These are phyloP conservation scores for Habroteleia sp. DNA, from an alignment of 2,888 invertebrate genomes.

Conservation along the genomic window DNA sequence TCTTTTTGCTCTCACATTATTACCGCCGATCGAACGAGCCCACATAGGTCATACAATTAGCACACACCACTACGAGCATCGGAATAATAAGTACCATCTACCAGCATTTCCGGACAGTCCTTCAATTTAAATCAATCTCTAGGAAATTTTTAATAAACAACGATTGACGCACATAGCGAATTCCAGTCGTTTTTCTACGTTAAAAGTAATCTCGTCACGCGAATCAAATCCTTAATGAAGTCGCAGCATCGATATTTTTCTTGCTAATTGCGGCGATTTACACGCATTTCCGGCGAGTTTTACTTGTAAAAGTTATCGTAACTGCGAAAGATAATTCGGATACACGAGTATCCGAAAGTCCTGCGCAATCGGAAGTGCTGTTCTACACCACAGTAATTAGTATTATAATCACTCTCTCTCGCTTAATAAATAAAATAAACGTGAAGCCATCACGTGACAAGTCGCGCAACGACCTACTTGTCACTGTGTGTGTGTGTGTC, in stretches of 20 bases:
- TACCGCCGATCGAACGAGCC: background rate
- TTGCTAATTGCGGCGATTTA: slow-evolving; percentile 14
- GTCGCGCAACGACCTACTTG: slow-evolving; percentile 63
- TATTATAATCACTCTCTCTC: no score
- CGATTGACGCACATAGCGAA: slow-evolving; percentile 8
- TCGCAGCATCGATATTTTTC: slow-evolving; percentile 6
- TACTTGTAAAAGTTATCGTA: slow-evolving; percentile 3
- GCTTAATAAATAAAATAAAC: slow-evolving; percentile 71
- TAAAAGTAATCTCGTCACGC: slow-evolving; percentile 10
- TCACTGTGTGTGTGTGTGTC: slow-evolving; percentile 11
- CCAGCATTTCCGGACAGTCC: slow-evolving; percentile 51
- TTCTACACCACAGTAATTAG: slow-evolving; percentile 57
- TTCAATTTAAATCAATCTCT: slow-evolving; percentile 44
- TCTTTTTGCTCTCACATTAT: background rate
- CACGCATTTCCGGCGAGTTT: slow-evolving; percentile 2
- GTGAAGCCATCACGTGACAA: slow-evolving; percentile 67
- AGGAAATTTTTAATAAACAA: slow-evolving; percentile 28
- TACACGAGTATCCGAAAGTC: slow-evolving; percentile 11
- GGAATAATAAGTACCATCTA: slow-evolving; percentile 35
- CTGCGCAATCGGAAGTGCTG: slow-evolving; percentile 61
- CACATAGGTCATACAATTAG: slow-evolving; percentile 17
- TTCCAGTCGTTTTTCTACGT: background rate
- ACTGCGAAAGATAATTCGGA: slow-evolving; percentile 19
- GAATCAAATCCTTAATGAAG: slow-evolving; percentile 21
- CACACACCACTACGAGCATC: slow-evolving; percentile 6